A percentile compares a stretch with the other conserved stretches of the same genome.
These are phyloP conservation scores for Labroides dimidiatus DNA, from an alignment of 2,797 vertebrate genomes.

Conservation along the genomic window DNA sequence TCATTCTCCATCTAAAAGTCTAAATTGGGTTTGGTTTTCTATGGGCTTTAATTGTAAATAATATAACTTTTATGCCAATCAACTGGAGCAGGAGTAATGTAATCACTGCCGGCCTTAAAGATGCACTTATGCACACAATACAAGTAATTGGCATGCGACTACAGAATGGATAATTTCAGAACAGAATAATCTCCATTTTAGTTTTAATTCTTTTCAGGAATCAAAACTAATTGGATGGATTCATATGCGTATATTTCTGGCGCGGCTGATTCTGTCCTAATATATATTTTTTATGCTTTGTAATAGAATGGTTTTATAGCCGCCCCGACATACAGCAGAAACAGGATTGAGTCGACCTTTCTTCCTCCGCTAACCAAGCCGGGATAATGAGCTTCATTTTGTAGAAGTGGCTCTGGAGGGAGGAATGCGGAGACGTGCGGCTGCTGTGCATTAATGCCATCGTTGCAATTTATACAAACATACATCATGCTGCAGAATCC, in stretches of 20 bases:
- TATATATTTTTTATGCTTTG: conserved; percentile 18
- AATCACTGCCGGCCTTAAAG: background rate
- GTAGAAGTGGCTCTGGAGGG: conserved; percentile 19
- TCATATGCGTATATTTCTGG: conserved; percentile 17
- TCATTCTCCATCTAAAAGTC: background rate
- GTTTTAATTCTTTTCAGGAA: conserved; percentile 26
- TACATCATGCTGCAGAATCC: conserved; percentile 22
- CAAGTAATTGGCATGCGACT: conserved; percentile 3
- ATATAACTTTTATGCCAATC: background rate
- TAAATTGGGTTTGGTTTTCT: background rate
- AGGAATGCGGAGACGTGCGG: background rate
- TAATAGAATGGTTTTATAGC: conserved; percentile 41
- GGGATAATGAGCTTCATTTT: conserved; percentile 56
- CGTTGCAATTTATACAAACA: conserved; percentile 36
- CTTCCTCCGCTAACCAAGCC: conserved; percentile 14
- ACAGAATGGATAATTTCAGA: background rate
- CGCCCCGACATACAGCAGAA: conserved; percentile 19
- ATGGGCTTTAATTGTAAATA: background rate
- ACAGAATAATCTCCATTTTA: background rate
- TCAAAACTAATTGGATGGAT: conserved; percentile 26
- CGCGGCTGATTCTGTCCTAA: background rate
- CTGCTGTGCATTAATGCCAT: conserved; percentile 32
- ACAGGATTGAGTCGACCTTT: conserved; percentile 44
- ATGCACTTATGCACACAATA: conserved; percentile 7
- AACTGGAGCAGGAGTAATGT: background rate